Evolutionary conservation across 2,797 vertebrate genomes (phyloP), one percentile per base, ranked within the genome.

Genomic region (Tenualosa thibaudeaui): DNA sequence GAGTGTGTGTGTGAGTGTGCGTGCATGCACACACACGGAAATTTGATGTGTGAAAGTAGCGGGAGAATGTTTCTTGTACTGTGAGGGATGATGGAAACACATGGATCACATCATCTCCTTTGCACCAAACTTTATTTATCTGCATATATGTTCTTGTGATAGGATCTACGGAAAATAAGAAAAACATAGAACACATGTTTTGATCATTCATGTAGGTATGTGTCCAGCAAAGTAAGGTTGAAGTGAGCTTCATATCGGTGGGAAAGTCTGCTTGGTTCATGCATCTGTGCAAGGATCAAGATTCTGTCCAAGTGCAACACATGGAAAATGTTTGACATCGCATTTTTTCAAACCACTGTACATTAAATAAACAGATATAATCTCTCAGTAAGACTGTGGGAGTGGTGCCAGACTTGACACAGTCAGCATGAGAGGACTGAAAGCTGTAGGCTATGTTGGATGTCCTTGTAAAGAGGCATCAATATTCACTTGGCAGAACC

Each of bases 251-350:
- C 31, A 17, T 2, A 75, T 75, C 31, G 40, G 31, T 40, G 56
- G 56, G 56, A 58, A 58, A 58, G 56, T 58, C 46, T 58, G 56
- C 56, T 22, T n/a, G 56, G 37, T 75, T 71, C 13, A 75, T 31
- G 31, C 37, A 43, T 15, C 3, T 17, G 15, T 6, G 12, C 31
- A 43, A 22, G 62, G 62, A 31, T 43, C 68, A 40, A 17, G 6
- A 40, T 43, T 75, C 37, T 40, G 65, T 71, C 65, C 65, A 71
- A 71, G 65, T 37, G 31, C 31, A 71, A 71, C 65, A 71, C 65
- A 71, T 40, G 10, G 31, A 75, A 75, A 75, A 15, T 43, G 37
- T 75, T 40, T 6, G 68, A 75, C 15, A 17, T 40, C 4, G 1
- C 4, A 19, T 75, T 75, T 75, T 37, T 68, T 75, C 10, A 12